Evolutionary conservation across 2,113 vertebrate genomes (phyloP), one percentile per base, ranked within the genome.

Genomic region (Rhinopomastus cyanomelas): DNA sequence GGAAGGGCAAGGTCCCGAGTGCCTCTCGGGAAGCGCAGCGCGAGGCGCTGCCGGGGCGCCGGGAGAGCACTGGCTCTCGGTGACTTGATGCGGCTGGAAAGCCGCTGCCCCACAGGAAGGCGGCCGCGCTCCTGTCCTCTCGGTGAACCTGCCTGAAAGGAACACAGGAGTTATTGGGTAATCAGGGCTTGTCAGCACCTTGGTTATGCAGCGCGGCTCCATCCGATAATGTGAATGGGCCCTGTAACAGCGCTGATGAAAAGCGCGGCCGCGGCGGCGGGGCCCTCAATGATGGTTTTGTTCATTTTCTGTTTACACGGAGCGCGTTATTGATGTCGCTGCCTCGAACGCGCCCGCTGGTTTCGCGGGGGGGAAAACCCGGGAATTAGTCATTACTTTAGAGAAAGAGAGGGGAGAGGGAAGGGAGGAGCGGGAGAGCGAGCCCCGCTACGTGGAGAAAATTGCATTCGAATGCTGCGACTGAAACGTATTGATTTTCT

Each of bases 401-500:
- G 74, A 81, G 88, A 93, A 62, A 93, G 64, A 69, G 77, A 78
- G 61, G 90, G 96, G 92, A 76, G 87, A 95, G 78, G 88, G 87
- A 87, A 94, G 95, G 93, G 97, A 97, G 96, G 91, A 97, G 75
- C 93, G 94, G 96, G 97, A 97, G 96, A 97, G 96, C 96, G 96
- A 97, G 95, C 95, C 96, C 97, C 94, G 97, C 94, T 98, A 97
- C 85, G 48, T 97, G 97, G 96, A 97, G 98, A 98, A 98, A 98
- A 97, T 97, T 97, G 97, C 97, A 97, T 97, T 97, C 96, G 96
- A 97, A 97, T 97, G 97, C 97, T 97, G 95, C 93, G 94, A 97
- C 98, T 98, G 97, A 98, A 98, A 97, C 97, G 96, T 99, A 99
- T 99, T 98, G 99, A 99, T 99, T 99, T 98, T 98, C 97, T 98